Evolutionary conservation across 2,797 vertebrate species (phyloP), one percentile per base, ranked within the genome.

Genomic region (Taenioides sp.): DNA sequence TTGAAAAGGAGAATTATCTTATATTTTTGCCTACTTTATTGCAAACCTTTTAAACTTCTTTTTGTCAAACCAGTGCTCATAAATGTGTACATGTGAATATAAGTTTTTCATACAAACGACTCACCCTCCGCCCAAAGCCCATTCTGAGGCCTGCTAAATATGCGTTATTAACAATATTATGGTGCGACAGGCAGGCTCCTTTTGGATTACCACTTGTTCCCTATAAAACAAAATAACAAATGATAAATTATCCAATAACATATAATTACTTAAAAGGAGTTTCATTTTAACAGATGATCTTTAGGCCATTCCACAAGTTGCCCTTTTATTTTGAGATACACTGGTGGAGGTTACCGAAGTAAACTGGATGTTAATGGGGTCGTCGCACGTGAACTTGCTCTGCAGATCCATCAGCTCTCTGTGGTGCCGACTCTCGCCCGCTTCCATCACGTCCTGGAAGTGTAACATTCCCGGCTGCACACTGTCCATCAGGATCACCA

Each of bases 331-430:
- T 34, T 34, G 34, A 37, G 9, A 10, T 37, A 34, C 34, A 37
- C 9, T 10, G 34, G 1, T 37, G 34, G 34, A 37, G 34, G 34
- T 37, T 37, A 98, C 96, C 27, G 97, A 98, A 75, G 96, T 98
- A 84, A 97, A 98, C 91, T 95, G 96, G 77, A 98, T 95, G 83
- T 96, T 98, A 87, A 98, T 89, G 68, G 96, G 94, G 0, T 98
- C 97, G 0, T 93, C 84, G 57, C 73, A 95, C 64, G 89, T 93
- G 77, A 98, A 85, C 27, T 88, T 92, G 71, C 63, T 88, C 92
- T 96, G 94, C 58, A 94, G 62, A 0, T 88, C 85, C 77, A 82
- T 88, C 70, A 98, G 88, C 79, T 91, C 89, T 67, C 85, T 87
- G 75, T 88, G 27, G 2, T 95, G 93, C 25, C 76, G 90, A 75